Evolutionary conservation across 2,797 vertebrate species (phyloP).

Genomic region (Phoebastria nigripes): DNA sequence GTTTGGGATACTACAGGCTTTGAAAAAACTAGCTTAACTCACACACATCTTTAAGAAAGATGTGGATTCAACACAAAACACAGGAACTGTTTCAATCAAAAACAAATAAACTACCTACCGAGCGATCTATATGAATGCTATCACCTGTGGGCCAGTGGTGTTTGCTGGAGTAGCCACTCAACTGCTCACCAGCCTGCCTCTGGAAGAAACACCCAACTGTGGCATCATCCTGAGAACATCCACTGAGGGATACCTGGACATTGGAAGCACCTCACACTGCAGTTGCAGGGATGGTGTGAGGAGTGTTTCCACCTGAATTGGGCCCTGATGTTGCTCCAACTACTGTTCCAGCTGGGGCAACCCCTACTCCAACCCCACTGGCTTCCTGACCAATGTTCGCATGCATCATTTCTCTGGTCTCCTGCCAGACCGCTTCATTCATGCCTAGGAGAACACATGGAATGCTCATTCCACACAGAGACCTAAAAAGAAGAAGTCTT

Average conservation of each 20-base stretch:
- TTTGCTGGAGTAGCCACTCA: slow-evolving; percentile 73
- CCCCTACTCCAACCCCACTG: slow-evolving; percentile 54
- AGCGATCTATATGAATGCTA: slow-evolving; percentile 63
- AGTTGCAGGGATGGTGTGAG: background rate
- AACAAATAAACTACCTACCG: slow-evolving; percentile 1
- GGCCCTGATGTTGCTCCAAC: slow-evolving; percentile 62
- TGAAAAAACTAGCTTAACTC: background rate
- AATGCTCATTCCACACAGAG: slow-evolving; percentile 81
- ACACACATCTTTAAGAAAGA: background rate
- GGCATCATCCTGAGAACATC: slow-evolving; percentile 75
- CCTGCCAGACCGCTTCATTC: slow-evolving; percentile 85
- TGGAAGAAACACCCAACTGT: slow-evolving; percentile 81
- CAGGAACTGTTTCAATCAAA: background rate
- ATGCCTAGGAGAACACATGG: slow-evolving; percentile 81
- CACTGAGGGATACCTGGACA: slow-evolving; percentile 73
- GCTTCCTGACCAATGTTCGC: slow-evolving; percentile 75
- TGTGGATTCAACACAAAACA: background rate
- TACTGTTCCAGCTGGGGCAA: slow-evolving; percentile 59
- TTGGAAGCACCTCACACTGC: slow-evolving; percentile 23
- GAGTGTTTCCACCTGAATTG: slow-evolving; percentile 61
- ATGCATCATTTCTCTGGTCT: slow-evolving; percentile 79
- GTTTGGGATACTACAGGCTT: background rate
- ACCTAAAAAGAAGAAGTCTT: slow-evolving; percentile 48
- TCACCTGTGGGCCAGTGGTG: slow-evolving; percentile 77
- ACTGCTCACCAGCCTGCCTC: slow-evolving; percentile 77